Conservation (phyloP, 2,888 invertebrate species). For the Exocentrus adspersus region DNA sequence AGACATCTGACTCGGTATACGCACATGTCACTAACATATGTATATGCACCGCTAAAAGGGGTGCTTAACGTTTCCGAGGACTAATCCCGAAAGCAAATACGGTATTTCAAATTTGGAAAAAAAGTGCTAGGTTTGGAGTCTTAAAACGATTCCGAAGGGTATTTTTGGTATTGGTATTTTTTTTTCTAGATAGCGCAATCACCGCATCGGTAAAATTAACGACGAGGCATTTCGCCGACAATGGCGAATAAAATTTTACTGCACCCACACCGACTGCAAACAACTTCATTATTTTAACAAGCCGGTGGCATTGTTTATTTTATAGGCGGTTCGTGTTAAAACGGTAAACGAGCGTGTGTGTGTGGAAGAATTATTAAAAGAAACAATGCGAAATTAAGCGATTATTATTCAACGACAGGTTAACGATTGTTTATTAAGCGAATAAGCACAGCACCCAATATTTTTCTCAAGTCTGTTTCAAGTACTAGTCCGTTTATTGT, state of each 20-base stretch:
- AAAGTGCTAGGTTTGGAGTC: too few relatives aligned
- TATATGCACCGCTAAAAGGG: slow-evolving; percentile 39
- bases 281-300: slow-evolving; percentile 8
- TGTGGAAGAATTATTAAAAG: neutral
- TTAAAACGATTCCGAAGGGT: too few relatives aligned
- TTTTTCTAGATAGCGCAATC: too few relatives aligned
- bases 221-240: neutral
- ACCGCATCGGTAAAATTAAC: neutral
- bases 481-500: too few relatives aligned
- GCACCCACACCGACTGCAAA: slow-evolving; percentile 1
- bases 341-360: neutral
- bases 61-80: slow-evolving; percentile 11
- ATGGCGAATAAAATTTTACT: slow-evolving; percentile 6
- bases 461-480: too few relatives aligned
- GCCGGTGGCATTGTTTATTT: neutral
- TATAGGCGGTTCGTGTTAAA: slow-evolving; percentile 1
- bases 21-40: slow-evolving; percentile 34
- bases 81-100: neutral
- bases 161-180: too few relatives aligned
- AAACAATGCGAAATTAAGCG: neutral
- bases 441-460: too few relatives aligned
- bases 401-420: slow-evolving; percentile 2
- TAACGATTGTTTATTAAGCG: slow-evolving; percentile 6
- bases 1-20: slow-evolving; percentile 47
- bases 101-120: too few relatives aligned